Evolutionary conservation across 2,113 vertebrate genomes (phyloP).

Genomic region (Mellivora capensis): DNA sequence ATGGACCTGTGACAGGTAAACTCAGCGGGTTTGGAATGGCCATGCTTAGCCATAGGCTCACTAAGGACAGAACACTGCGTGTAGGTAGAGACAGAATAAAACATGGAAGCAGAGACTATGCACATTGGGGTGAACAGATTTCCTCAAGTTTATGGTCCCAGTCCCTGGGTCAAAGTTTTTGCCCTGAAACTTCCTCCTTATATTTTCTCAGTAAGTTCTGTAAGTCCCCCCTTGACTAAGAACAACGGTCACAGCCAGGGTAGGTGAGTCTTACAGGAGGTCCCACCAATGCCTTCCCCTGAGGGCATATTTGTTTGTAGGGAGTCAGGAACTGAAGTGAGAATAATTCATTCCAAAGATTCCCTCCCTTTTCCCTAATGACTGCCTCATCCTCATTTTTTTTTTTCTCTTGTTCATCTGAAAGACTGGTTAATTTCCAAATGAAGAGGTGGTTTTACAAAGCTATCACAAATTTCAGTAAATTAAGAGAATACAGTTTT

Average conservation of each 20-base stretch:
- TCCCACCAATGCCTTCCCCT: not conserved
- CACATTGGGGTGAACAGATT: not conserved
- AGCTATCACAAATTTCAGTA: not conserved
- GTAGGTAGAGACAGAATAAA: not conserved
- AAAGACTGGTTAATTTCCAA: conserved; percentile 12
- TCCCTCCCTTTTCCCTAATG: not conserved
- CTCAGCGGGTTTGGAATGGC: not conserved
- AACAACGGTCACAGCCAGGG: not conserved
- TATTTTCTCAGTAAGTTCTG: not conserved
- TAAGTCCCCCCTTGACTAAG: not conserved
- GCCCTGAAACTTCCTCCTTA: not conserved
- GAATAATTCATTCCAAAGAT: not conserved
- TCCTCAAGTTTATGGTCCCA: not conserved
- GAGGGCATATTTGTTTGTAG: not conserved
- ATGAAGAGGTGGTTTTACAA: not conserved
- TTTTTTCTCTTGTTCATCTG: not conserved
- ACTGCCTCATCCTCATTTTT: not conserved
- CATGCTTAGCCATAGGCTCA: not conserved
- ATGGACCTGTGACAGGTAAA: not conserved
- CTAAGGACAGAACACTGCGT: not conserved
- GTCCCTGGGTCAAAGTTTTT: not conserved
- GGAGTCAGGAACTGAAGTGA: not conserved
- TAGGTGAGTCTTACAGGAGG: rapidly evolving
- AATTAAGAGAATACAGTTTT: conserved; percentile 13
- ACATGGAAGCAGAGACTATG: not conserved